Percentiles rank a stretch among this genome's conserved stretches.
Evolutionary conservation across 2,113 vertebrate genomes (phyloP).

Genomic region (Formicarius rufipectus): DNA sequence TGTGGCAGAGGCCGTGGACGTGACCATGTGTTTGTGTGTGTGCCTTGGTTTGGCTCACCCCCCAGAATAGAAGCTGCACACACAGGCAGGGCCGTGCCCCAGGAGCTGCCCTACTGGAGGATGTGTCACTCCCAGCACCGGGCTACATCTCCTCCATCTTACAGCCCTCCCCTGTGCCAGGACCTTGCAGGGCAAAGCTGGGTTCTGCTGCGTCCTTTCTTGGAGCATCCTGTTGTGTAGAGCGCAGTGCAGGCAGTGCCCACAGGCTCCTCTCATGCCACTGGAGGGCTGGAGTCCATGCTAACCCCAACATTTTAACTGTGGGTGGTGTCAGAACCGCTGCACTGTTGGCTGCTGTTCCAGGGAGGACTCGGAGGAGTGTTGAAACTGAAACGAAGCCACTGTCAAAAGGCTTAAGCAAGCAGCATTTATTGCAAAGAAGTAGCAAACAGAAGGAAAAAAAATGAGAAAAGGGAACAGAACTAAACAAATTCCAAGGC

Average conservation of each 20-base stretch:
- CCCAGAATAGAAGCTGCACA: not conserved
- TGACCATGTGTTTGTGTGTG: rapidly evolving
- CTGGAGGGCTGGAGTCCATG: not conserved
- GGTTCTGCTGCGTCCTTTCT: not conserved
- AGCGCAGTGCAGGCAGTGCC: rapidly evolving
- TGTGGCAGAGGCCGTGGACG: not conserved
- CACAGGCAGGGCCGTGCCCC: not conserved
- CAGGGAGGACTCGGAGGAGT: no score
- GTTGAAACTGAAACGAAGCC: no score
- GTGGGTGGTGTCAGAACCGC: not conserved
- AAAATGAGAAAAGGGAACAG: no score
- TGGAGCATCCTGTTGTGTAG: not conserved
- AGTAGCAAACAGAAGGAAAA: no score
- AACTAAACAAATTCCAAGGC: no score
- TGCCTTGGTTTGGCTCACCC: rapidly evolving
- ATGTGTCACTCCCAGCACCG: rapidly evolving
- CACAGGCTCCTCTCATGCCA: rapidly evolving
- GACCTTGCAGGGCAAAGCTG: not conserved
- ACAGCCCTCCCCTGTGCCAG: not conserved
- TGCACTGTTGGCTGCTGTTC: no score
- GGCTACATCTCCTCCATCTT: not conserved
- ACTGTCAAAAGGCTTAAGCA: no score
- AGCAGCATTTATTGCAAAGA: no score
- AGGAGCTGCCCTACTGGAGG: not conserved
- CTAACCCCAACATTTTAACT: no score